Base-by-base conservation (phyloP, 2,888 invertebrate genomes). In the Eumerus sabulonum region DNA sequence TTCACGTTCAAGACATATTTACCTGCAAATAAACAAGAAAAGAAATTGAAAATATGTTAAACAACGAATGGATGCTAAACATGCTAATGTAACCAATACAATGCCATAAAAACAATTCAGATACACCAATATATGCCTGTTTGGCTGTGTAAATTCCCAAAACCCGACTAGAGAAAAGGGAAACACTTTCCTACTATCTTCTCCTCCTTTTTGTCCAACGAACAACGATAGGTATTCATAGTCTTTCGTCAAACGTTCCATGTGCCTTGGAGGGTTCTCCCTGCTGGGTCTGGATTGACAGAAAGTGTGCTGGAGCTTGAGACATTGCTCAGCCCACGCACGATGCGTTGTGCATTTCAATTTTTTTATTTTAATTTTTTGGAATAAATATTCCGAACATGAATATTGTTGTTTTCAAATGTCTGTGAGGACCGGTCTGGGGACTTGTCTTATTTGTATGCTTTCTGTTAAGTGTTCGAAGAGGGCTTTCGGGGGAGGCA, bases 321-420 rank as follows among this genome's bases (percentile, higher is more conserved):
- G 27, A 27, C 27, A 27, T 9, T 7, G 40, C 40, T 12, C 35
- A 42, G 35, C 62, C 60, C 63, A 71, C 63, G 62, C 42, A 50
- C 13, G 40, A 48, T 48, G 62, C 40, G 73, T 50, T 70, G 64
- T 79, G 79, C 74, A 79, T 79, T 70, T 70, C 62, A 79, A 79
- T 74, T 68, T 62, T 62, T n/a, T n/a, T n/a, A n/a, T n/a, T n/a
- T n/a, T n/a, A n/a, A n/a, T n/a, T n/a, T n/a, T n/a, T n/a, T 9
- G 1, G 57, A 64, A 79, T 79, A 74, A 79, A 79, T 68, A 79
- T 79, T 79, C 79, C 40, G 27, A 70, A 70, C 74, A 74, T 59
- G 68, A 45, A 51, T 56, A 44, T 12, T 47, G 36, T 40, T 36
- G n/a, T 40, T 47, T 19, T 36, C 42, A 14, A 14, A 17, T 53